Conservation (phyloP, 2,113 vertebrate genomes). For the Diadophis punctatus region DNA sequence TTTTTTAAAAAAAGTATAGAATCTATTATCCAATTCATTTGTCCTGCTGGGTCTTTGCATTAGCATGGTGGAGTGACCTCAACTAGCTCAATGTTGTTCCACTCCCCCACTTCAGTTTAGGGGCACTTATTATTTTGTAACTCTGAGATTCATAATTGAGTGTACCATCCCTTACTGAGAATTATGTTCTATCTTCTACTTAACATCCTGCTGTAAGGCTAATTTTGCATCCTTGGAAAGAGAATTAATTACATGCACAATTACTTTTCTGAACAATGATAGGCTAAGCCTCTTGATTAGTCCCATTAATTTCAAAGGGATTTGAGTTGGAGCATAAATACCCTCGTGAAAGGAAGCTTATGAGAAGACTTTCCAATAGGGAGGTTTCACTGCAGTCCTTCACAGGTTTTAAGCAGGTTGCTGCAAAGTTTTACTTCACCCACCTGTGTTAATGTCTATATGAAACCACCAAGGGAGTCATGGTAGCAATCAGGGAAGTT, state of each 20-base stretch:
- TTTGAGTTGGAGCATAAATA: conserved; percentile 23
- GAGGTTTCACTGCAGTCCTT: neutral
- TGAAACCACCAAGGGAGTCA: neutral
- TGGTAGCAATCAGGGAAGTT: neutral
- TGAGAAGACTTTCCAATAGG: neutral
- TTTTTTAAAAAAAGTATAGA: neutral
- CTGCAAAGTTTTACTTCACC: neutral
- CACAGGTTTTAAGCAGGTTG: neutral
- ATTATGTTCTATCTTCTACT: conserved; percentile 13
- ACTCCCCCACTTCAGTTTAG: neutral
- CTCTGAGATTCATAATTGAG: neutral
- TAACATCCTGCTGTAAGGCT: conserved; percentile 21
- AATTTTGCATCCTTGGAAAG: conserved; percentile 19
- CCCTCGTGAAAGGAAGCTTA: neutral
- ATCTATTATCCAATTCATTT: neutral
- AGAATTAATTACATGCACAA: conserved; percentile 60
- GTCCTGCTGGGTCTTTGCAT: neutral
- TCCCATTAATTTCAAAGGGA: conserved; percentile 30
- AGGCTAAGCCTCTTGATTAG: conserved; percentile 28
- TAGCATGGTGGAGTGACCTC: neutral
- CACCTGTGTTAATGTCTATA: neutral
- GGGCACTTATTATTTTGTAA: neutral
- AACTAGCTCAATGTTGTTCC: neutral
- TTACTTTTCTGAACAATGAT: conserved; percentile 52
- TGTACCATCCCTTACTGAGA: neutral